phyloP scores from a whole-genome alignment of 1,140 invertebrate species.

The Halictus rubicundus region DNA sequence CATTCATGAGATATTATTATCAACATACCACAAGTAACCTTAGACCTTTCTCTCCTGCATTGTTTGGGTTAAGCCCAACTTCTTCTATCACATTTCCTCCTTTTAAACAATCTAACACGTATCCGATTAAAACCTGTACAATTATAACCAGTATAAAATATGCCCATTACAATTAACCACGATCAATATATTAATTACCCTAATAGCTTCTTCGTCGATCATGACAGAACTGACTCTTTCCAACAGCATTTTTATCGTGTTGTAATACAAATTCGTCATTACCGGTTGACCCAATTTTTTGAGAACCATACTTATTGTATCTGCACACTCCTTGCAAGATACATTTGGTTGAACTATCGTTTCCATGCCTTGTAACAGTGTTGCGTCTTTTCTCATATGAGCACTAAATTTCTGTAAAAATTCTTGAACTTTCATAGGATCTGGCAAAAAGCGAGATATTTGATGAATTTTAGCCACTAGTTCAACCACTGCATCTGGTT shows the following conservation, averaged over 20 bases:
- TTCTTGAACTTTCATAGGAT: slow-evolving; percentile 95
- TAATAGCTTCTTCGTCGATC: slow-evolving; percentile 93
- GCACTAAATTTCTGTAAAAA: slow-evolving; percentile 94
- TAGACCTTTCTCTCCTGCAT: slow-evolving; percentile 90
- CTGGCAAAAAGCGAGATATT: slow-evolving; percentile 90
- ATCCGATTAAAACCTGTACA: slow-evolving; percentile 76
- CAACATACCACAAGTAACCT: slow-evolving; percentile 86
- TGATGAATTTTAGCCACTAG: slow-evolving; percentile 83
- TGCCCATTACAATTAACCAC: not conserved
- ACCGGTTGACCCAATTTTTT: slow-evolving; percentile 96
- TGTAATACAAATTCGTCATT: slow-evolving; percentile 97
- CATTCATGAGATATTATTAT: slow-evolving; percentile 9
- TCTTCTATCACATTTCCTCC: slow-evolving; percentile 86
- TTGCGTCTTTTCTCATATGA: slow-evolving; percentile 89
- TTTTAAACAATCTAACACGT: slow-evolving; percentile 84
- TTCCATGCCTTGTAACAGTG: slow-evolving; percentile 92
- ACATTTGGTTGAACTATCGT: slow-evolving; percentile 92
- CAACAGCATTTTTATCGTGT: slow-evolving; percentile 96
- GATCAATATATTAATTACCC: slow-evolving; percentile 72
- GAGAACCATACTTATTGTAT: slow-evolving; percentile 88
- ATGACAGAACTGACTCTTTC: slow-evolving; percentile 97
- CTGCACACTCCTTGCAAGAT: slow-evolving; percentile 94
- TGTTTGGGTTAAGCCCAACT: slow-evolving; percentile 88
- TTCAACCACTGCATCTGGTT: slow-evolving; percentile 86
- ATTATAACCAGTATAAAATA: not conserved